These are phyloP conservation scores for Ailurus styani DNA, from an alignment of 2,113 vertebrate genomes.

Conservation along the genomic window DNA sequence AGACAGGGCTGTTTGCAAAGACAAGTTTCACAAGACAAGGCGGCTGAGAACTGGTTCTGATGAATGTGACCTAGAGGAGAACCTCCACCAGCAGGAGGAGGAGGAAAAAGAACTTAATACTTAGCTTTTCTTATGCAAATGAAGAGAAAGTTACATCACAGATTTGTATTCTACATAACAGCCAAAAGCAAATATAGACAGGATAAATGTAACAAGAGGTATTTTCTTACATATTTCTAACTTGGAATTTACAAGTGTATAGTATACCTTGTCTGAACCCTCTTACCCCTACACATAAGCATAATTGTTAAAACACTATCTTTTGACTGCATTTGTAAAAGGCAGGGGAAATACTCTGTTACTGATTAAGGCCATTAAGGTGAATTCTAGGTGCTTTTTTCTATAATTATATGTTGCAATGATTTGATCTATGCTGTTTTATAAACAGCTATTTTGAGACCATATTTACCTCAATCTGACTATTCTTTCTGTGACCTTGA, in stretches of 20 bases:
- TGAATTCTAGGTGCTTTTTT: background rate
- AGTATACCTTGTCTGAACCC: background rate
- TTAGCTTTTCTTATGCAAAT: background rate
- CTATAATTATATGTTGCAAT: background rate
- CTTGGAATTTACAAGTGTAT: background rate
- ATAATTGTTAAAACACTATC: background rate
- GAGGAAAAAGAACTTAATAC: background rate
- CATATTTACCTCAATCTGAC: conserved; percentile 70
- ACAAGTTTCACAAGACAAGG: background rate
- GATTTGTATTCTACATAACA: background rate
- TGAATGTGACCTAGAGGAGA: background rate
- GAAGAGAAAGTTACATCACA: background rate
- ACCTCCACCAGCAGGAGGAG: background rate
- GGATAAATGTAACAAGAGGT: background rate
- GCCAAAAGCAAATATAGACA: background rate
- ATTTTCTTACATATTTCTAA: background rate
- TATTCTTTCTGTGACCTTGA: conserved; percentile 37
- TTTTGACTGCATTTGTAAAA: conserved; percentile 22
- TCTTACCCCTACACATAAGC: background rate
- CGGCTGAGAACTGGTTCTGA: background rate
- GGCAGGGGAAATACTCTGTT: background rate
- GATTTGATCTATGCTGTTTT: background rate
- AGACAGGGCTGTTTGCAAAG: background rate
- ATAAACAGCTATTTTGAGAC: background rate
- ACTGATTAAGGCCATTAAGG: background rate